Percentiles rank a stretch among this genome's conserved stretches.
These are phyloP conservation scores for Gallinago undulata DNA, from an alignment of 2,113 vertebrate species.

Conservation along the genomic window DNA sequence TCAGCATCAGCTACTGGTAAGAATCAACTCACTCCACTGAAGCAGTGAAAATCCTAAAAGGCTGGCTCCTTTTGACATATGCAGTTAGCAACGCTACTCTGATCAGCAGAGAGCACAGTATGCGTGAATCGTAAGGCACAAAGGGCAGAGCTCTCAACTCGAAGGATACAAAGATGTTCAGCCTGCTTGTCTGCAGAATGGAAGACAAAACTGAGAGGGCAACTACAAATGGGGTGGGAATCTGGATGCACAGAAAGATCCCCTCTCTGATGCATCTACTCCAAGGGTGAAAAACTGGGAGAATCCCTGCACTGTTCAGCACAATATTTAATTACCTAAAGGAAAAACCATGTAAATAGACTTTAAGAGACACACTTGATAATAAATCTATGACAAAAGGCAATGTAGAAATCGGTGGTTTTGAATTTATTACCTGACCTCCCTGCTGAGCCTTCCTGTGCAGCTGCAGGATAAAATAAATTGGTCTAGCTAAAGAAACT, in stretches of 20 bases:
- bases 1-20: neutral
- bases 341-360: slow-evolving; percentile 36
- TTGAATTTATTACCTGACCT: slow-evolving; percentile 63
- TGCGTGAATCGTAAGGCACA: neutral
- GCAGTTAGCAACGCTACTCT: neutral
- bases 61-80: neutral
- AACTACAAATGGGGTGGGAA: neutral
- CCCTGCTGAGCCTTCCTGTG: slow-evolving; percentile 50
- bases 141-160: neutral
- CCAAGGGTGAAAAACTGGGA: neutral
- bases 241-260: neutral
- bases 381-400: slow-evolving; percentile 62
- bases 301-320: slow-evolving; percentile 6
- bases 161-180: neutral
- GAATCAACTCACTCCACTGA: neutral
- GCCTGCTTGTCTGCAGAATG: neutral
- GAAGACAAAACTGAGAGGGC: neutral
- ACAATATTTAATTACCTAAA: slow-evolving; percentile 30
- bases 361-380: slow-evolving; percentile 37
- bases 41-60: neutral
- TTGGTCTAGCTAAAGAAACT: slow-evolving; percentile 34
- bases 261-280: neutral
- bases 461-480: slow-evolving; percentile 65
- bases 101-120: neutral
- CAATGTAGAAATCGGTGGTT: slow-evolving; percentile 44